Conservation (phyloP, 2,888 invertebrate genomes). For the Sinopyrophorus schimmeli region DNA sequence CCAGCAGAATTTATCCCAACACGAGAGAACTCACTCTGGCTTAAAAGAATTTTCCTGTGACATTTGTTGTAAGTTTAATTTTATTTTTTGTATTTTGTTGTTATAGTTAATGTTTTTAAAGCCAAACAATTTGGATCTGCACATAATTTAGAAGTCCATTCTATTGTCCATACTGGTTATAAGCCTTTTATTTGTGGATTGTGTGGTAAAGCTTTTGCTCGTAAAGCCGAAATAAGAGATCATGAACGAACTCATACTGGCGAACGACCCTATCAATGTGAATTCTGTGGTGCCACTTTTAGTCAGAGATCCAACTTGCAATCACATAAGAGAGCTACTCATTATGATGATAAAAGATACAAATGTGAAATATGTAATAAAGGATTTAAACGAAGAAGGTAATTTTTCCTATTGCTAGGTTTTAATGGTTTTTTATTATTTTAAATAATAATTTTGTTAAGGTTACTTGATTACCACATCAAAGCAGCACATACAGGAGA, state of each 20-base stretch:
- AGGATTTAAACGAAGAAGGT: constrained; percentile 69
- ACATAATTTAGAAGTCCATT: constrained; percentile 77
- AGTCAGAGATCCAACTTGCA: constrained; percentile 81
- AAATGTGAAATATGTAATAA: constrained; percentile 73
- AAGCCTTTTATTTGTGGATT: constrained; percentile 71
- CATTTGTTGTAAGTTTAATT: constrained; percentile 62
- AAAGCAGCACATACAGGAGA: constrained; percentile 81
- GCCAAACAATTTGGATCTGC: constrained; percentile 77
- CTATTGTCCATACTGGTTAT: constrained; percentile 75
- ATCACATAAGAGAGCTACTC: constrained; percentile 78
- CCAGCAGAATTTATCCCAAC: constrained; percentile 75
- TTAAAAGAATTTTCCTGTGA: constrained; percentile 71
- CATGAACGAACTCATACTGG: constrained; percentile 82
- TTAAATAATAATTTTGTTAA: constrained; percentile 41
- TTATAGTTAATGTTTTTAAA: too few relatives aligned
- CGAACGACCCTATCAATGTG: constrained; percentile 78
- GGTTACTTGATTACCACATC: constrained; percentile 78
- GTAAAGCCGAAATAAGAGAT: constrained; percentile 77
- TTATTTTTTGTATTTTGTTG: constrained; percentile 3
- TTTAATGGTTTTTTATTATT: not conserved
- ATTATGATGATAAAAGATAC: constrained; percentile 75
- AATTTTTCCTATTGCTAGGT: constrained; percentile 5
- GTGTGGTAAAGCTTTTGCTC: constrained; percentile 75
- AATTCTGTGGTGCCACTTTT: constrained; percentile 77
- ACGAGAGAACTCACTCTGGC: constrained; percentile 73